Evolutionary conservation across 2,888 invertebrate species (phyloP).

Genomic region (Bibio marci): DNA sequence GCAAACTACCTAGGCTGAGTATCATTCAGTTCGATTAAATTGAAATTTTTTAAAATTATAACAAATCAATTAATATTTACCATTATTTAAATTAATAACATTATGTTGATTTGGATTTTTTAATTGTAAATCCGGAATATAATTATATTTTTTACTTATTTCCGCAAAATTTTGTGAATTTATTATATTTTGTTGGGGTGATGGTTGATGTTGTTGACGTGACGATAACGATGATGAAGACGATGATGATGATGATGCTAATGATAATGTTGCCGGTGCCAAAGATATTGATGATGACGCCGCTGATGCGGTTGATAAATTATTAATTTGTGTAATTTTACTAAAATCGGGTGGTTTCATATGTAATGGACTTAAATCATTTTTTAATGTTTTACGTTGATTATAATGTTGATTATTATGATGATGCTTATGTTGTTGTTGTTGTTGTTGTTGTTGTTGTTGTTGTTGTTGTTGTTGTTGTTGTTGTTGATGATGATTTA

Average conservation of each 20-base stretch:
- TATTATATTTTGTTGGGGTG: slow-evolving; percentile 2
- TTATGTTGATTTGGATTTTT: slow-evolving; percentile 8
- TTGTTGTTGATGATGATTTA: slow-evolving; percentile 2
- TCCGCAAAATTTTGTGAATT: slow-evolving; percentile 13
- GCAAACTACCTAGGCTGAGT: no score
- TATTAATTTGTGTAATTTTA: slow-evolving; percentile 4
- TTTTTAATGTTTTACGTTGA: slow-evolving; percentile 1
- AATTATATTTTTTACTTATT: slow-evolving; percentile 12
- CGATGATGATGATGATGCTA: slow-evolving; percentile 1
- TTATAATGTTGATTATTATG: no score
- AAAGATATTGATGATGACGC: slow-evolving; percentile 1
- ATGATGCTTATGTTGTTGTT: neutral
- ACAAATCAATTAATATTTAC: no score
- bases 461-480: slow-evolving; percentile 2
- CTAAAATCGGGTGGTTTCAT: slow-evolving; percentile 13
- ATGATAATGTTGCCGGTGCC: neutral
- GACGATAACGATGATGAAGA: neutral
- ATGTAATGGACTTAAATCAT: slow-evolving; percentile 9
- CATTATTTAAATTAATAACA: neutral
- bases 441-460: no score
- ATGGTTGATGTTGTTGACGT: slow-evolving; percentile 1
- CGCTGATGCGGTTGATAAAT: neutral
- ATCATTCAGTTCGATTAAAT: no score
- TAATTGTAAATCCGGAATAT: slow-evolving; percentile 13
- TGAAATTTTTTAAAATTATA: no score